Evolutionary conservation across 2,113 vertebrate genomes (phyloP).

Genomic region (Microcebus jonahi): DNA sequence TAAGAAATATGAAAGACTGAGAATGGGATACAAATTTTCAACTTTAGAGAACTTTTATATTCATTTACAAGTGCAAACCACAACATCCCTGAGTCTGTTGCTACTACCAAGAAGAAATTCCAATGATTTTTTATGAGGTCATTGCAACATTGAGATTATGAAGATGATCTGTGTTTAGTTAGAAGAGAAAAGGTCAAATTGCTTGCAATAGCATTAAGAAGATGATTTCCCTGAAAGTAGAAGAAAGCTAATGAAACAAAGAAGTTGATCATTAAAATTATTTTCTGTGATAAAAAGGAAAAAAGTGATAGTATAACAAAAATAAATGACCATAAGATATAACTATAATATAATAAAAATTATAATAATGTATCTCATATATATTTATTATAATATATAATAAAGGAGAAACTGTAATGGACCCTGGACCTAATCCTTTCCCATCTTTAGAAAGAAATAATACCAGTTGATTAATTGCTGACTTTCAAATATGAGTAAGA

Average conservation of each 20-base stretch:
- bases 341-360: background rate
- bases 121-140: background rate
- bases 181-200: slow-evolving; percentile 36
- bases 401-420: slow-evolving; percentile 42
- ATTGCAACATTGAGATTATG: background rate
- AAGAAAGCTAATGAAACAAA: slow-evolving; percentile 31
- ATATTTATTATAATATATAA: background rate
- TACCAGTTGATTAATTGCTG: background rate
- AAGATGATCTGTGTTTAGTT: slow-evolving; percentile 5
- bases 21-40: background rate
- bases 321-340: background rate
- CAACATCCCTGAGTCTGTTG: background rate
- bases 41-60: background rate
- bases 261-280: slow-evolving; percentile 49
- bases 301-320: background rate
- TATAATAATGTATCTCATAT: background rate
- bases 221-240: slow-evolving; percentile 26
- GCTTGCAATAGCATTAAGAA: background rate
- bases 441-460: slow-evolving; percentile 7
- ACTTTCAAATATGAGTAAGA: background rate
- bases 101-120: background rate
- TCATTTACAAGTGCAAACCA: background rate
- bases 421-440: background rate
- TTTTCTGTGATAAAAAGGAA: background rate
- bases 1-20: background rate